These are phyloP conservation scores for Pterois miles DNA, from an alignment of 2,797 vertebrate genomes.

Conservation along the genomic window DNA sequence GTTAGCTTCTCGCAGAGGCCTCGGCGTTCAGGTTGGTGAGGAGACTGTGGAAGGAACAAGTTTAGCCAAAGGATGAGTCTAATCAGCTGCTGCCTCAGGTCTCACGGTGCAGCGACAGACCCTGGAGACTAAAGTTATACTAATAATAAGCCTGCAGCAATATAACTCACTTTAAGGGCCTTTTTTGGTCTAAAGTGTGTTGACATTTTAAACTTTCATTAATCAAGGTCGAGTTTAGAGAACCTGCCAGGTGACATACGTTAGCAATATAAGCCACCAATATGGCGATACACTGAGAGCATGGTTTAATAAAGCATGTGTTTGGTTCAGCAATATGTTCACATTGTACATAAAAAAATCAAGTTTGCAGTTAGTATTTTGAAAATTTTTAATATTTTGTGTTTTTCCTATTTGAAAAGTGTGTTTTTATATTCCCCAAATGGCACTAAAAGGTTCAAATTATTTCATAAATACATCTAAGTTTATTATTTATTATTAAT, in stretches of 20 bases:
- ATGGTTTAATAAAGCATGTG: background rate
- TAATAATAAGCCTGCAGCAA: conserved; percentile 15
- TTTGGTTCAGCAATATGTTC: background rate
- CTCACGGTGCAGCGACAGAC: background rate
- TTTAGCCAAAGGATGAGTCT: conserved; percentile 26
- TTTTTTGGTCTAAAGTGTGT: background rate
- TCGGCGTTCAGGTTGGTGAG: background rate
- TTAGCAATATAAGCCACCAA: background rate
- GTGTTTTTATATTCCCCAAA: too few relatives aligned
- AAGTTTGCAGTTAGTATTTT: too few relatives aligned
- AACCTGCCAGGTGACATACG: background rate
- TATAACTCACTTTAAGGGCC: background rate
- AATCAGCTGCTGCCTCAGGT: conserved; percentile 10
- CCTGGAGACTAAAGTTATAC: conserved; percentile 15
- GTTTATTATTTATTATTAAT: too few relatives aligned
- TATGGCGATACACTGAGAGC: background rate
- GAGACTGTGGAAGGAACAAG: conserved; percentile 19
- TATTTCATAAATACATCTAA: too few relatives aligned
- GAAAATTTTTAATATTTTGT: too few relatives aligned
- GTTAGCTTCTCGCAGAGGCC: conserved; percentile 12
- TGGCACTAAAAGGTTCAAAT: too few relatives aligned
- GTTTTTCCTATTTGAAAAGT: too few relatives aligned
- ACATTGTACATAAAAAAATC: too few relatives aligned
- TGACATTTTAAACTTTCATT: conserved; percentile 20
- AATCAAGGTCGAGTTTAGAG: background rate